Percentiles rank a stretch among this genome's conserved stretches.
Evolutionary conservation across 2,797 vertebrate species (phyloP).

Genomic region (Brotula barbata): DNA sequence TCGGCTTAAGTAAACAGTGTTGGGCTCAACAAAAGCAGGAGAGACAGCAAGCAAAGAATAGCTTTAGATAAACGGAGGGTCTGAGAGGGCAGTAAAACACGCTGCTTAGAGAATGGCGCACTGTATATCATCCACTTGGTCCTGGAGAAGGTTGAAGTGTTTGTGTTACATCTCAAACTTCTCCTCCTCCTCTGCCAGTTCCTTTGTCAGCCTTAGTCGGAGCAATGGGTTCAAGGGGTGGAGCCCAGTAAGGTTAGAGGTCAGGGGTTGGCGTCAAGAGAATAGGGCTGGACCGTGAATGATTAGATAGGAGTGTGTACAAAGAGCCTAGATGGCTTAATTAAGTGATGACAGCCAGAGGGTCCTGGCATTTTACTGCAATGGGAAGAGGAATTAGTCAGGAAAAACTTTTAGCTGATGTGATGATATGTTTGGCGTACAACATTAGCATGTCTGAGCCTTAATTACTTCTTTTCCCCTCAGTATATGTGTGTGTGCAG

Average conservation of each 20-base stretch:
- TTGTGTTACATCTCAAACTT: conserved; percentile 6
- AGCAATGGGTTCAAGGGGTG: background rate
- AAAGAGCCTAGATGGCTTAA: conserved; percentile 42
- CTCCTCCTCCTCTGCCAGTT: background rate
- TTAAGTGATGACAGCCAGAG: conserved; percentile 26
- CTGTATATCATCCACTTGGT: conserved; percentile 7
- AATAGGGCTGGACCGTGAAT: conserved; percentile 15
- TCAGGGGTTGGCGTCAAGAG: conserved; percentile 25
- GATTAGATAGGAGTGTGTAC: conserved; percentile 54
- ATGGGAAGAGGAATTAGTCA: conserved; percentile 1
- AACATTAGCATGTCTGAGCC: conserved; percentile 23
- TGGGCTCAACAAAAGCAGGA: conserved; percentile 16
- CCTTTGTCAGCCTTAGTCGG: conserved; percentile 15
- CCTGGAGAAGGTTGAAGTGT: conserved; percentile 20
- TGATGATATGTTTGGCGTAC: conserved; percentile 17
- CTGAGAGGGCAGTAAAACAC: conserved; percentile 36
- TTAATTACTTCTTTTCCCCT: conserved; percentile 12
- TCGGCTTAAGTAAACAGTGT: conserved; percentile 22
- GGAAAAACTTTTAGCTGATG: conserved; percentile 8
- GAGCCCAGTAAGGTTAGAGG: conserved; percentile 21
- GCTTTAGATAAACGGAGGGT: conserved; percentile 22
- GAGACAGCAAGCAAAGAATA: background rate
- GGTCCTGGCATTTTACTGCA: conserved; percentile 2
- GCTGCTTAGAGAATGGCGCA: conserved; percentile 3
- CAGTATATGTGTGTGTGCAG: conserved; percentile 25